Evolutionary conservation across 1,140 invertebrate species (phyloP), one percentile per base, ranked within the genome.

Genomic region (Drosophila bocki): DNA sequence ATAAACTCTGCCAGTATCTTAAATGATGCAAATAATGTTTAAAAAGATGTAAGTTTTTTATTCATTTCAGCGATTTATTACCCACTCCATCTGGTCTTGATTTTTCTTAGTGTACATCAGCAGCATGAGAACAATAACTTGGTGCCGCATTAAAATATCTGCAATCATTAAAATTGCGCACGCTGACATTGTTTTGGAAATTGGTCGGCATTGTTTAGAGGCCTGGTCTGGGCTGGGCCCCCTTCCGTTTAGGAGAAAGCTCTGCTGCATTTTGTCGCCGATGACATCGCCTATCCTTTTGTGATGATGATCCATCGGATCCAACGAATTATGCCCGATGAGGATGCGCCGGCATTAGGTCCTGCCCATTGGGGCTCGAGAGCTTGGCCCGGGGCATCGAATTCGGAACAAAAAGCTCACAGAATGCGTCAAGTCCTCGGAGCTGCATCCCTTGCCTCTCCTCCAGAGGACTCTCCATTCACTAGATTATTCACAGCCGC

Each of bases 131-230:
- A 88, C 86, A 88, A 88, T 90, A 79, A 74, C 85, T 82, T 80
- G 74, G 51, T 80, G 86, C 75, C 86, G 85, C 85, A 88, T 88
- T 88, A 88, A 88, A 88, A 90, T 88, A 88, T 88, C 85, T 88
- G 85, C 85, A 88, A 88, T 85, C 85, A 88, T 88, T 88, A 88
- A 88, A 88, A 88, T 74, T 90, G 85, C 78, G 81, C 81, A 90
- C 81, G 85, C 85, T 88, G 84, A 75, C 84, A 88, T 90, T 88
- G 85, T 88, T 85, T 88, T 70, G 33, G 71, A 70, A 78, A 86
- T 82, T 67, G 57, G 42, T 80, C 45, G 68, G 64, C 83, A 63
- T 88, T 87, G 76, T 88, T 88, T 83, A 72, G 80, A 82, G 74
- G 57, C 62, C 72, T 54, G 48, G 17, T 37, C 60, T 53, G 33